Base-by-base conservation (phyloP, 2,113 vertebrate species). In the Cettia cetti region DNA sequence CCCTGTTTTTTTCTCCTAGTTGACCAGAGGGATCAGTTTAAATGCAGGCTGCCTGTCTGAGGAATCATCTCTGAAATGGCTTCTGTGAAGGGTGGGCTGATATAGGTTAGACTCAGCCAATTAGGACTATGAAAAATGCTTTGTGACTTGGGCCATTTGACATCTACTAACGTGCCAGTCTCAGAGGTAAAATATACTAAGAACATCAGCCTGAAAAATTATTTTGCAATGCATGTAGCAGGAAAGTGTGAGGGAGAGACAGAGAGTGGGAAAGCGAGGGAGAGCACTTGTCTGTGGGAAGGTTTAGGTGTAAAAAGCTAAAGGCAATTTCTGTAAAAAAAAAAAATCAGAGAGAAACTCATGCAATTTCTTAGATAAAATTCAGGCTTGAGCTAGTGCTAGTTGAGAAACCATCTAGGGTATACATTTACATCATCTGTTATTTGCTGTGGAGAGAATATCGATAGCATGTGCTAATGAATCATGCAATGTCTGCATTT, bases 1-100 rank as follows among this genome's bases (percentile, higher is more conserved):
- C 31, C 2, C 7, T 52, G 27, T 30, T 56, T 19, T 89, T 74
- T 47, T 27, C 30, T 56, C 63, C n/a, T 64, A 27, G 40, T 39
- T 88, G 81, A 81, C 82, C 63, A 83, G 35, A 85, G 37, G 57
- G 47, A 91, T 91, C 60, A n/a, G 26, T 80, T 91, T 82, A 87
- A 90, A 86, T 24, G n/a, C 49, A 82, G 61, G 27, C 42, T 95
- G 40, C 15, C 37, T 93, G 54, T 70, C 74, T 84, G 72, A 82
- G 63, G 65, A 87, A 80, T 90, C 18, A 33, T 76, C 28, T 59
- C 80, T 60, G 59, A 83, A 93, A 88, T 40, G 28, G 17, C 19
- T 92, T 85, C 47, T 77, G 44, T 1, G 3, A 54, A 82, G 40
- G 39, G 50, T 74, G 50, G 37, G 24, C 31, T 76, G 65, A 66